These are phyloP conservation scores for Arenaria interpres DNA, from an alignment of 2,113 vertebrate species.

Conservation along the genomic window DNA sequence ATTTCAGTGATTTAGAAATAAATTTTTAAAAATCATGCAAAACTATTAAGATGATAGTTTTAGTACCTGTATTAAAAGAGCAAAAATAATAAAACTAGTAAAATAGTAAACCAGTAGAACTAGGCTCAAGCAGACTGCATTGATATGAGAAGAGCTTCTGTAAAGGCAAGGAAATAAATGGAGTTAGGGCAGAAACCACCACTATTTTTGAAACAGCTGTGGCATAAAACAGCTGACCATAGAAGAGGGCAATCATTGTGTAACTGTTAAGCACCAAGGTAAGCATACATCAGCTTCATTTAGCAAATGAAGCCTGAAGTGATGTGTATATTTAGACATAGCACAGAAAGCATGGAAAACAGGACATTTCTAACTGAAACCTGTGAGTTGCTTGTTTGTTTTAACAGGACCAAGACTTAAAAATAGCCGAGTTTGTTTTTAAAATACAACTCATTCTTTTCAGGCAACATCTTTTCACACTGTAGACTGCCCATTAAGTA, in stretches of 20 bases:
- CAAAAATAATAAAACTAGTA: not conserved
- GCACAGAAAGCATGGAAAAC: not conserved
- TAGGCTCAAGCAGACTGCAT: not conserved
- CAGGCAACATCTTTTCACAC: not conserved
- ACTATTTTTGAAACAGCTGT: not conserved
- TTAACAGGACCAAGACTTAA: not conserved
- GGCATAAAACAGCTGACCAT: not conserved
- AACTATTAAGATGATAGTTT: not conserved
- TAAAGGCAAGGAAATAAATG: not conserved
- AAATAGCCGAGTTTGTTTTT: not conserved
- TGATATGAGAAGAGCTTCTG: not conserved
- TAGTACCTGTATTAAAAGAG: not conserved
- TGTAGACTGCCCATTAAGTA: not conserved
- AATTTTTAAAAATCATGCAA: rapidly evolving
- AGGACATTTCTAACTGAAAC: not conserved
- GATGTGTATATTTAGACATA: not conserved
- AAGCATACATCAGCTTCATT: not conserved
- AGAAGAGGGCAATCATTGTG: not conserved
- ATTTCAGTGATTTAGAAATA: not conserved
- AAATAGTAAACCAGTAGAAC: not conserved
- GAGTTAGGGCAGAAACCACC: not conserved
- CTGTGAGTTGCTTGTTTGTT: not conserved
- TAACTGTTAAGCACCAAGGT: not conserved
- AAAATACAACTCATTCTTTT: not conserved
- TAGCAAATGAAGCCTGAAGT: not conserved